These are phyloP conservation scores for Gadus macrocephalus DNA, from an alignment of 2,113 vertebrate genomes.

Conservation along the genomic window DNA sequence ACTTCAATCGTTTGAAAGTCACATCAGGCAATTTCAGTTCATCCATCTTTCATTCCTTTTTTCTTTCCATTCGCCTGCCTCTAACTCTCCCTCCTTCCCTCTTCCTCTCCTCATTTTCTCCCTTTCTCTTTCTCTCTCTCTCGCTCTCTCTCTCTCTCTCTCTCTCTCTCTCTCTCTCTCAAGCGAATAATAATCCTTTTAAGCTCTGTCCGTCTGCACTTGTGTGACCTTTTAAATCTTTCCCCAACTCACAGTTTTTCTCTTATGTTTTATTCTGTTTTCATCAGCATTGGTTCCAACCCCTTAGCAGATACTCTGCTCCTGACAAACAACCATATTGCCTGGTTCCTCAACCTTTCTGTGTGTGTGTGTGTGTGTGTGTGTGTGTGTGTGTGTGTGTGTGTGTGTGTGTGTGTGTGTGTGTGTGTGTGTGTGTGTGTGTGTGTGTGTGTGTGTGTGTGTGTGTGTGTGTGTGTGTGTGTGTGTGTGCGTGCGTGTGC, in stretches of 20 bases:
- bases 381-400: background rate
- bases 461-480: background rate
- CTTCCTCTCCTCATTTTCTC: background rate
- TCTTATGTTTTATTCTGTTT: background rate
- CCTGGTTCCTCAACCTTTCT: background rate
- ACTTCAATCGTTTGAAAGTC: too few relatives aligned
- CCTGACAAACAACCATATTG: too few relatives aligned
- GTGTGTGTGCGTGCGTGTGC: background rate
- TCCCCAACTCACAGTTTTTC: constrained; percentile 10
- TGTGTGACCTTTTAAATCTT: constrained; percentile 27
- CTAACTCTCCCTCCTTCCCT: background rate
- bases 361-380: background rate
- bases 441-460: background rate
- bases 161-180: constrained; percentile 5
- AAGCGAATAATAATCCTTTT: constrained; percentile 33
- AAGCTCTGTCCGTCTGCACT: constrained; percentile 24
- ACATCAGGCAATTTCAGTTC: too few relatives aligned
- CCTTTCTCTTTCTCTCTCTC: background rate
- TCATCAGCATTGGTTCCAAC: background rate
- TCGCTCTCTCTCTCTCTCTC: background rate
- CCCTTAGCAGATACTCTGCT: constrained; percentile 2
- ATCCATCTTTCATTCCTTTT: too few relatives aligned
- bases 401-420: too few relatives aligned
- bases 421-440: background rate
- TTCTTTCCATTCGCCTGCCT: background rate